These are phyloP conservation scores for Ovis canadensis DNA, from an alignment of 2,113 vertebrate genomes.

Conservation along the genomic window DNA sequence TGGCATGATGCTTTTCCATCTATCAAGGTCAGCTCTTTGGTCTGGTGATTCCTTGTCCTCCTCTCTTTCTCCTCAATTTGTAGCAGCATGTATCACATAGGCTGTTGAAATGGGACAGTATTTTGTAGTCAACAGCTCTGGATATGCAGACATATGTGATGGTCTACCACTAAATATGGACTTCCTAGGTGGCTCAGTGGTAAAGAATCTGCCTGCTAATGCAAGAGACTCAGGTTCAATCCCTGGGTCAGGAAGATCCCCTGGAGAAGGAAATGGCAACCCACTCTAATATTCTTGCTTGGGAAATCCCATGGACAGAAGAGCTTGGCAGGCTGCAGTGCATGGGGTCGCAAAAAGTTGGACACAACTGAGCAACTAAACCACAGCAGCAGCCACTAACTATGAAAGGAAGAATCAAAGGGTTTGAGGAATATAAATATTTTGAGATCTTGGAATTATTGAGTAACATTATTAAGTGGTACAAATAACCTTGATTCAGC, in stretches of 20 bases:
- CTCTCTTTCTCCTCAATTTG: not conserved
- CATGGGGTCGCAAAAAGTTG: fast-evolving
- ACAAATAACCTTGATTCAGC: not conserved
- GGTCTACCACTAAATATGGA: not conserved
- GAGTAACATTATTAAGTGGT: not conserved
- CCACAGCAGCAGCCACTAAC: not conserved
- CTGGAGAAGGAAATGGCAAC: not conserved
- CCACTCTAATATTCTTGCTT: not conserved
- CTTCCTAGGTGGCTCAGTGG: not conserved
- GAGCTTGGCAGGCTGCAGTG: not conserved
- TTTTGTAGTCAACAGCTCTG: not conserved
- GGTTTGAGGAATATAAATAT: not conserved
- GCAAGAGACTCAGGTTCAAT: not conserved
- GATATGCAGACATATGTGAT: not conserved
- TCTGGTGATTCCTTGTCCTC: not conserved
- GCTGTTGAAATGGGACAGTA: not conserved
- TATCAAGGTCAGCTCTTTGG: too few species aligned
- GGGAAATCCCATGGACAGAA: not conserved
- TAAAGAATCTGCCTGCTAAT: not conserved
- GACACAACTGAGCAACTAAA: not conserved
- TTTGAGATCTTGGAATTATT: not conserved
- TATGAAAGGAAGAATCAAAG: not conserved
- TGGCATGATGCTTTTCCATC: not conserved
- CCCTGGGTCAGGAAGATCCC: not conserved
- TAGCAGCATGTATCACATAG: not conserved